Evolutionary conservation across 2,888 invertebrate genomes (phyloP), one percentile per base, ranked within the genome.

Genomic region (Drosophila leonis): DNA sequence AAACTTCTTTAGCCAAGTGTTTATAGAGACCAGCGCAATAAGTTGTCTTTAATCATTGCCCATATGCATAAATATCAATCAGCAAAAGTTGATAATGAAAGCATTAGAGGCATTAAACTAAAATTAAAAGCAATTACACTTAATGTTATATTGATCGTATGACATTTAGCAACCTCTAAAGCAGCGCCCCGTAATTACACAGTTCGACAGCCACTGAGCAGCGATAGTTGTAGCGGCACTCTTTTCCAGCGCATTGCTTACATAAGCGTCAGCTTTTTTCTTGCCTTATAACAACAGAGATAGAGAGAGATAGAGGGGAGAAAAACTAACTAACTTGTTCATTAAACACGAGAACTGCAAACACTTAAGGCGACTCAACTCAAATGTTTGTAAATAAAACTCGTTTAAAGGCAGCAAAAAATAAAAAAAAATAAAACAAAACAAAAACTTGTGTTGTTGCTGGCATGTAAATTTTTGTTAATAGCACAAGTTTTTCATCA

Each of bases 341-440:
- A 68, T 72, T 85, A 80, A 85, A 76, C 83, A 80, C 80, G 85
- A 85, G 88, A 85, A 88, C 83, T 85, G 83, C 85, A 82, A 82
- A 77, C 76, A 80, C 62, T 72, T 65, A 59, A 62, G 68, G 54
- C 57, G 60, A 61, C 63, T 56, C 65, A 69, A 75, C 55, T 78
- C 76, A 78, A 80, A 75, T 79, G 81, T 85, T 85, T 88, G 80
- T 86, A 88, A 85, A 88, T 81, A 86, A 88, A 85, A 86, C 88
- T 81, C 65, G 88, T 85, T 84, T 83, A 75, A 69, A 69, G 71
- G 44, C 54, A 74, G 74, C 59, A 66, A 55, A 42, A 57, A 61
- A 51, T 60, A 66, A 63, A 73, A 6, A 12, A 49, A 31, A 31
- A 33, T 13, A 7, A 33, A 33, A 4, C n/a, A 55, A 42, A 57